A percentile compares a stretch with the other conserved stretches of the same genome.
Evolutionary conservation across 2,113 vertebrate genomes (phyloP).

Genomic region (Erythrocercus mccallii): DNA sequence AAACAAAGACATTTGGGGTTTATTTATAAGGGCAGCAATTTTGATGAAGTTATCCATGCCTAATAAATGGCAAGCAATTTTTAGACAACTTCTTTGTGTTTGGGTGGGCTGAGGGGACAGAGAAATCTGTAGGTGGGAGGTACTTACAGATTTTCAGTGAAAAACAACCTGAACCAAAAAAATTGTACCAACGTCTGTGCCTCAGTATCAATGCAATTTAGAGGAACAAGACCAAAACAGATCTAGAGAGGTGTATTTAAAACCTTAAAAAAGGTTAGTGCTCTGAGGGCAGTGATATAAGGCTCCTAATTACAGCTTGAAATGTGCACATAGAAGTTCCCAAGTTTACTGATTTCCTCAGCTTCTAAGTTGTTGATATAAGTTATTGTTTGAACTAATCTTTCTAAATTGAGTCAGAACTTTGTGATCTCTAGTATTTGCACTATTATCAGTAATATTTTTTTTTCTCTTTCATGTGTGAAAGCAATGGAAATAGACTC

Average conservation of each 20-base stretch:
- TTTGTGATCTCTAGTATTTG: not conserved
- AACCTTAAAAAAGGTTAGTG: not conserved
- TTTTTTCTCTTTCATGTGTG: constrained; percentile 58
- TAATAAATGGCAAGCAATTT: not conserved
- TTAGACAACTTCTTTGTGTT: not conserved
- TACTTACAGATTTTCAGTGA: not conserved
- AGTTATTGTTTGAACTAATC: not conserved
- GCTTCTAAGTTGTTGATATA: not conserved
- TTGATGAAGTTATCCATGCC: not conserved
- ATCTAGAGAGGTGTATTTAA: not conserved
- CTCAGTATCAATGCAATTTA: not conserved
- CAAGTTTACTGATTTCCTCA: not conserved
- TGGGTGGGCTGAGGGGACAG: not conserved
- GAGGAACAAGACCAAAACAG: not conserved
- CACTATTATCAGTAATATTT: constrained; percentile 1
- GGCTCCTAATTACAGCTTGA: not conserved
- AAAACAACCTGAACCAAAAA: not conserved
- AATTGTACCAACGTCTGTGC: not conserved
- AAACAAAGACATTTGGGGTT: not conserved
- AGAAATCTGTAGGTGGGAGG: not conserved
- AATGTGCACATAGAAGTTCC: not conserved
- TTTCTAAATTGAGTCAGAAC: not conserved
- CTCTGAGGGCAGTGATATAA: not conserved
- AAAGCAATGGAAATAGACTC: constrained; percentile 77
- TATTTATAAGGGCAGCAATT: not conserved